Evolutionary conservation across 2,113 vertebrate genomes (phyloP).

Genomic region (Corythaixoides concolor): DNA sequence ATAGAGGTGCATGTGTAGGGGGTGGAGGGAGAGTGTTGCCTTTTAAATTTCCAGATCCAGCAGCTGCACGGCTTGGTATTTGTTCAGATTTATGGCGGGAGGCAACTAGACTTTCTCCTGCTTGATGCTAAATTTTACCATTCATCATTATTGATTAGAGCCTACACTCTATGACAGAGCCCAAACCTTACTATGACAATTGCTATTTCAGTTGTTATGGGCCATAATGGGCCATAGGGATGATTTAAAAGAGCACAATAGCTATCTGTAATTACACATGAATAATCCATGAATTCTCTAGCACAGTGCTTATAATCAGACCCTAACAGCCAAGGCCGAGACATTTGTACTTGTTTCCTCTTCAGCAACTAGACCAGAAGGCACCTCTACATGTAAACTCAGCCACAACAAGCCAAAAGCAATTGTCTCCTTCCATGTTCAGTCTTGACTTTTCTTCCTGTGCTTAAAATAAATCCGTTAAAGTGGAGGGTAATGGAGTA

Average conservation of each 20-base stretch:
- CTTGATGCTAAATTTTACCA: slow-evolving; percentile 87
- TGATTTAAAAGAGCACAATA: slow-evolving; percentile 93
- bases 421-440: neutral
- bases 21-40: slow-evolving; percentile 45
- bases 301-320: slow-evolving; percentile 75
- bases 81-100: slow-evolving; percentile 86
- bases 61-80: slow-evolving; percentile 85
- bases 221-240: slow-evolving; percentile 83
- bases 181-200: slow-evolving; percentile 89
- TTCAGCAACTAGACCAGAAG: slow-evolving; percentile 66
- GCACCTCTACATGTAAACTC: slow-evolving; percentile 48
- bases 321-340: slow-evolving; percentile 70
- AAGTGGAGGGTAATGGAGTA: slow-evolving; percentile 14
- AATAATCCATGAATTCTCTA: slow-evolving; percentile 91
- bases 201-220: slow-evolving; percentile 89
- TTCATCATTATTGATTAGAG: slow-evolving; percentile 93
- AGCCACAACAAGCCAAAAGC: slow-evolving; percentile 33
- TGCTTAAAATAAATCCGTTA: slow-evolving; percentile 54
- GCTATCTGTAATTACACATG: slow-evolving; percentile 96
- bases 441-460: slow-evolving; percentile 33
- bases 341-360: slow-evolving; percentile 73
- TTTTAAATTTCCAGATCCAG: slow-evolving; percentile 78
- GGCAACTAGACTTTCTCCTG: slow-evolving; percentile 75
- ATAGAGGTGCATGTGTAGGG: slow-evolving; percentile 63
- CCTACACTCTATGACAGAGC: slow-evolving; percentile 80